Percentiles rank a stretch among this genome's conserved stretches.
Evolutionary conservation across 1,140 invertebrate genomes (phyloP).

Genomic region (Andrena cerasifolii): DNA sequence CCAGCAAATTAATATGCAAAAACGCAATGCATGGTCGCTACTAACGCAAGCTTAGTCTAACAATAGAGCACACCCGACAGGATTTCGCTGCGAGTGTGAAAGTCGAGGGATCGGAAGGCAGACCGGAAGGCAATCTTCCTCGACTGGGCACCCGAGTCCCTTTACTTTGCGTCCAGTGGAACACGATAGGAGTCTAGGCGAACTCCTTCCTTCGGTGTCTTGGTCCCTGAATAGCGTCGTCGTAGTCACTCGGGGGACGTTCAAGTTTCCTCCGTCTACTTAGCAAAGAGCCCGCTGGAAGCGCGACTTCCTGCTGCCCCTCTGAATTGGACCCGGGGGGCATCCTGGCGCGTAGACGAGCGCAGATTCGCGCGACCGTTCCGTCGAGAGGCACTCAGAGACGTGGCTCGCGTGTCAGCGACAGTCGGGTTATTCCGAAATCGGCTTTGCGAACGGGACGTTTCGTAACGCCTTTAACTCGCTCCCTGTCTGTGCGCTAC

Average conservation of each 20-base stretch:
- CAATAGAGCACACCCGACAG: no score
- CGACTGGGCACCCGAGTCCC: not conserved
- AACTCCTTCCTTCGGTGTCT: not conserved
- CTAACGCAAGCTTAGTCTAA: no score
- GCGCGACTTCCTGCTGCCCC: conserved; percentile 28
- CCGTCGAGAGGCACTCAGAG: no score
- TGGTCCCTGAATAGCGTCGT: not conserved
- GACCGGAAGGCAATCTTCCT: not conserved
- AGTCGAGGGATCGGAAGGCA: not conserved
- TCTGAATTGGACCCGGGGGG: not conserved
- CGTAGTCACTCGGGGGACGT: not conserved
- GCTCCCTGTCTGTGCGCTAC: no score
- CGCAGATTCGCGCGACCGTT: not conserved
- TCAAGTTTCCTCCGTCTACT: conserved; percentile 11
- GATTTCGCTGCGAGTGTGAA: no score
- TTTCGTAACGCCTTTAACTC: not conserved
- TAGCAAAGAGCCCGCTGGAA: conserved; percentile 33
- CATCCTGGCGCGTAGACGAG: conserved; percentile 11
- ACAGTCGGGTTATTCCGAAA: no score
- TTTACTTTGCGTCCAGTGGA: not conserved
- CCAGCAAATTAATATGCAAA: no score
- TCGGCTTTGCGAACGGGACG: no score
- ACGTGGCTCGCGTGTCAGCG: no score
- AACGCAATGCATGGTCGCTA: no score
- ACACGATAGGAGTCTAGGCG: conserved; percentile 35